A percentile compares a stretch with the other conserved stretches of the same genome.
phyloP scores from a whole-genome alignment of 2,113 vertebrate genomes.

The Chaenocephalus aceratus region DNA sequence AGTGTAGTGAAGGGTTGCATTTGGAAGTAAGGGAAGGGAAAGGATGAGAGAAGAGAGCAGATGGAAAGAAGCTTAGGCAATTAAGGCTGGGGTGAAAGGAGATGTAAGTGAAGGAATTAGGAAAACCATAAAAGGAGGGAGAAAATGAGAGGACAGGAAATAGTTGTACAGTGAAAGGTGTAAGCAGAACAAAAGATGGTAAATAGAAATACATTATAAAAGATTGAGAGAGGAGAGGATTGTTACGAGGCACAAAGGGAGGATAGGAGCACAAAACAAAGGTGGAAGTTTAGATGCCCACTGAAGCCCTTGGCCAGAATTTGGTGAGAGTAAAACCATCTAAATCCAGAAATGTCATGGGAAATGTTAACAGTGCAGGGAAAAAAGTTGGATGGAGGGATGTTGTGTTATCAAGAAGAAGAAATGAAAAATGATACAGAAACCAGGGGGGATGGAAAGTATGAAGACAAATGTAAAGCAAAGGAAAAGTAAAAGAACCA shows the following conservation, averaged over 20 bases:
- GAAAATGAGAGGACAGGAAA: not conserved
- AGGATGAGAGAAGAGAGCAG: not conserved
- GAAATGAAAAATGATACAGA: not conserved
- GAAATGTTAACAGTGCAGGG: not conserved
- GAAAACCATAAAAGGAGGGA: not conserved
- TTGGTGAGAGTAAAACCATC: not conserved
- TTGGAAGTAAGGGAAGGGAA: conserved; percentile 14
- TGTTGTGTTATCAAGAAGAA: not conserved
- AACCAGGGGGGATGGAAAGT: not conserved
- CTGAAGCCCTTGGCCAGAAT: conserved; percentile 8
- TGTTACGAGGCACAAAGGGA: not conserved
- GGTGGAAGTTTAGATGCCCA: not conserved
- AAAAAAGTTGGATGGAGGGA: not conserved
- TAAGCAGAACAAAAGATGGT: not conserved
- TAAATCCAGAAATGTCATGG: not conserved
- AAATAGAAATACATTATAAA: not conserved
- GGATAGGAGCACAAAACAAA: not conserved
- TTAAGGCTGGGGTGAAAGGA: not conserved
- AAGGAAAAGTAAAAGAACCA: conserved; percentile 47
- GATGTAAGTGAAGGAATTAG: not conserved
- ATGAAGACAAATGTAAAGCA: not conserved
- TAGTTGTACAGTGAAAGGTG: not conserved
- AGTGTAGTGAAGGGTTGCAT: conserved; percentile 16
- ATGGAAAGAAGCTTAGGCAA: conserved; percentile 20
- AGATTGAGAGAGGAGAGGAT: not conserved